These are phyloP conservation scores for Trachelipus rathkii DNA, from an alignment of 1,140 invertebrate species.

Conservation along the genomic window DNA sequence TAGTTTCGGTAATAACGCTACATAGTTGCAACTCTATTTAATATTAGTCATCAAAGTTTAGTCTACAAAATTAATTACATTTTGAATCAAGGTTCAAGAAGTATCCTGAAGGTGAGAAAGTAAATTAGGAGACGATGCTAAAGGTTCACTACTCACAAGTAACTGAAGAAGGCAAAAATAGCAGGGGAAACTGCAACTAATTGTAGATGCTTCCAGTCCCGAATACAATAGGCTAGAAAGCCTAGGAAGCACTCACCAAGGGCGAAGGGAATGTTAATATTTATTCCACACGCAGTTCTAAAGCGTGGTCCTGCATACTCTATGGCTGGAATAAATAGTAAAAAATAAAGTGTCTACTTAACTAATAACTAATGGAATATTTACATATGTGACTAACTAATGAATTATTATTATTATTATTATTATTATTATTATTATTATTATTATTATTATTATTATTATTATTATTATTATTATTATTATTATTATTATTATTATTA, in stretches of 20 bases:
- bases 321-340: not conserved
- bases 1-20: not conserved
- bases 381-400: too few species aligned
- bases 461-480: too few species aligned
- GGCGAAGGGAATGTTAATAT: not conserved
- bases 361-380: too few species aligned
- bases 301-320: not conserved
- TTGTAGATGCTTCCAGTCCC: not conserved
- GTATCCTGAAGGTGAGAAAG: not conserved
- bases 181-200: not conserved
- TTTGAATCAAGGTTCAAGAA: not conserved
- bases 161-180: not conserved
- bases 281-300: not conserved
- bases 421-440: too few species aligned
- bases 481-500: too few species aligned
- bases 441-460: too few species aligned
- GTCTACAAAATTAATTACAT: not conserved
- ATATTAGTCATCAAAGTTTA: not conserved
- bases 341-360: too few species aligned
- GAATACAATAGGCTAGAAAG: not conserved
- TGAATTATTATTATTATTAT: too few species aligned
- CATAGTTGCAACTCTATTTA: not conserved
- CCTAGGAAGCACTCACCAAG: not conserved
- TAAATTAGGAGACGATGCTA: not conserved
- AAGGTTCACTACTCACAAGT: not conserved